phyloP scores from a whole-genome alignment of 2,113 vertebrate species.

The Sylvietta virens region DNA sequence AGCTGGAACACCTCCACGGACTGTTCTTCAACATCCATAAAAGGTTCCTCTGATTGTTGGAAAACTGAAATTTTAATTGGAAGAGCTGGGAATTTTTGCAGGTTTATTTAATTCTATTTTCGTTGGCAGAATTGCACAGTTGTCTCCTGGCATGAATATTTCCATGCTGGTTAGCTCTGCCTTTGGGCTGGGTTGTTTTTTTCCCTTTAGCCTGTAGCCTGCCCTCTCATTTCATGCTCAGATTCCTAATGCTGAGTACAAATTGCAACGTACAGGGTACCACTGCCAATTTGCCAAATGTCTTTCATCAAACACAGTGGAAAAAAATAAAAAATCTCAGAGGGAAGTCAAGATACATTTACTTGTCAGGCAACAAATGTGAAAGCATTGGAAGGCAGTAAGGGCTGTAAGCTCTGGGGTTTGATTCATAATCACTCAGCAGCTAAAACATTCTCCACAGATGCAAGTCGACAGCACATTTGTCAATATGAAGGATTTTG shows the following conservation, averaged over 20 bases:
- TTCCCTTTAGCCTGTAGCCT: slow-evolving; percentile 60
- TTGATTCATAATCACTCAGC: slow-evolving; percentile 99
- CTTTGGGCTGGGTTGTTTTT: neutral
- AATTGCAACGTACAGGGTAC: slow-evolving; percentile 82
- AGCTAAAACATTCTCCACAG: slow-evolving; percentile 99
- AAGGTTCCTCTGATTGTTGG: neutral
- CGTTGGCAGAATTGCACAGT: neutral
- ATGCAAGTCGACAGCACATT: slow-evolving; percentile 99
- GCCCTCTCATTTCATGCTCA: slow-evolving; percentile 75
- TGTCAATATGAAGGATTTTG: slow-evolving; percentile 99
- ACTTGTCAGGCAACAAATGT: slow-evolving; percentile 84
- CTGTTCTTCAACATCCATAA: neutral
- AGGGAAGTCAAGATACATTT: slow-evolving; percentile 87
- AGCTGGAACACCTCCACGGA: neutral
- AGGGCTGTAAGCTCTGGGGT: slow-evolving; percentile 78
- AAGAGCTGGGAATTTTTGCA: neutral
- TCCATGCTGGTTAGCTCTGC: slow-evolving; percentile 43
- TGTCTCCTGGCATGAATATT: slow-evolving; percentile 54
- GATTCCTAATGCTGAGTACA: slow-evolving; percentile 77
- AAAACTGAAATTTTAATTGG: neutral
- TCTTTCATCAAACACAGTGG: slow-evolving; percentile 84
- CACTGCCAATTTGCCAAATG: slow-evolving; percentile 93
- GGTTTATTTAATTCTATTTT: neutral
- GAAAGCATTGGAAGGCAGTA: slow-evolving; percentile 72
- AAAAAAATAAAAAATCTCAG: slow-evolving; percentile 69